phyloP scores from a whole-genome alignment of 2,888 invertebrate species.

The Sesia apiformis region DNA sequence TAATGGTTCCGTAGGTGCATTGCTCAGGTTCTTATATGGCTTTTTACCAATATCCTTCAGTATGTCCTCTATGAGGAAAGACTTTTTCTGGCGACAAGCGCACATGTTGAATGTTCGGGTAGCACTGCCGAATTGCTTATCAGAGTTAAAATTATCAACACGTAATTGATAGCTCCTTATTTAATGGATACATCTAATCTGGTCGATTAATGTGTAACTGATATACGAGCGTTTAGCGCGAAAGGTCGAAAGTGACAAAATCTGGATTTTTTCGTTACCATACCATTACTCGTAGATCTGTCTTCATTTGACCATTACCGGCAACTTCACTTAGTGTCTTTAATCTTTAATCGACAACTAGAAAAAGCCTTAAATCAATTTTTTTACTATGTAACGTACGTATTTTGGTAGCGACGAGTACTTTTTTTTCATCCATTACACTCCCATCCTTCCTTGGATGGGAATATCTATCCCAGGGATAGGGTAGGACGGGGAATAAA shows the following conservation, averaged over 20 bases:
- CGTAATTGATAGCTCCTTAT: constrained; percentile 69
- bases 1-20: constrained; percentile 36
- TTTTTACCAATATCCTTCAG: constrained; percentile 41
- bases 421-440: too few species aligned
- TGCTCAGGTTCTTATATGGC: constrained; percentile 35
- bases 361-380: too few species aligned
- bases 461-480: too few species aligned
- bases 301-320: too few species aligned
- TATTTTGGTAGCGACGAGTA: too few species aligned
- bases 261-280: not conserved
- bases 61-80: constrained; percentile 61
- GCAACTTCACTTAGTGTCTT: too few species aligned
- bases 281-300: too few species aligned
- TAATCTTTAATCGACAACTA: too few species aligned
- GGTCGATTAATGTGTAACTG: constrained; percentile 27
- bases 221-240: not conserved
- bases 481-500: too few species aligned
- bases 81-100: constrained; percentile 59
- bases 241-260: not conserved
- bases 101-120: constrained; percentile 48
- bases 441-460: too few species aligned
- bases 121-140: constrained; percentile 60
- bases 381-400: too few species aligned
- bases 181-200: constrained; percentile 63
- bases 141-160: constrained; percentile 37